Evolutionary conservation across 2,113 vertebrate genomes (phyloP).

Genomic region (Mesocricetus auratus): DNA sequence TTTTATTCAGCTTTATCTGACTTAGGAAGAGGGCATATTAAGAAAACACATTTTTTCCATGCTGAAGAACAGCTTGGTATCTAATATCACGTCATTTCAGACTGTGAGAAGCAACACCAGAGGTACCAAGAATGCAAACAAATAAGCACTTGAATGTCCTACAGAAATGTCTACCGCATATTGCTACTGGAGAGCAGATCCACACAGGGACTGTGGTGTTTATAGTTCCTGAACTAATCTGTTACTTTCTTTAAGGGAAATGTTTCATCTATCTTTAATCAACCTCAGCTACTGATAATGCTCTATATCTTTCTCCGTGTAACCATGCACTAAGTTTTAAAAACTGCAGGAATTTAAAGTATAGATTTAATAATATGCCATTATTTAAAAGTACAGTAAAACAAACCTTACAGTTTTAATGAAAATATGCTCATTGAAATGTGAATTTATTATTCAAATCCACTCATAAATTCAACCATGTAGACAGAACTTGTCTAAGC

Average conservation of each 20-base stretch:
- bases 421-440: slow-evolving; percentile 94
- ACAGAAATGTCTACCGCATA: slow-evolving; percentile 6
- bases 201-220: neutral
- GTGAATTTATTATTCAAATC: slow-evolving; percentile 94
- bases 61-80: slow-evolving; percentile 76
- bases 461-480: slow-evolving; percentile 91
- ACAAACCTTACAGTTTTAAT: slow-evolving; percentile 92
- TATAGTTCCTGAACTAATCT: neutral
- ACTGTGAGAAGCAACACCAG: slow-evolving; percentile 69
- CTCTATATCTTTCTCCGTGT: slow-evolving; percentile 84
- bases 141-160: neutral
- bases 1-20: slow-evolving; percentile 90
- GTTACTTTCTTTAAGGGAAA: slow-evolving; percentile 75
- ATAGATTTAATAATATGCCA: slow-evolving; percentile 91
- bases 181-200: slow-evolving; percentile 34
- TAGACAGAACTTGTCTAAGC: slow-evolving; percentile 92
- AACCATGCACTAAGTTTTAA: slow-evolving; percentile 88
- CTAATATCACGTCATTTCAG: slow-evolving; percentile 71
- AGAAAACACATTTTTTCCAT: slow-evolving; percentile 85
- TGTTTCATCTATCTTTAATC: slow-evolving; percentile 82
- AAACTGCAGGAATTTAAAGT: slow-evolving; percentile 89
- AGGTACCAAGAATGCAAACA: neutral
- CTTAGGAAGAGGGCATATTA: slow-evolving; percentile 88
- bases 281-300: slow-evolving; percentile 75
- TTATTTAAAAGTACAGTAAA: slow-evolving; percentile 93